These are phyloP conservation scores for Propithecus deckenii DNA, from an alignment of 2,797 vertebrate genomes.

Conservation along the genomic window DNA sequence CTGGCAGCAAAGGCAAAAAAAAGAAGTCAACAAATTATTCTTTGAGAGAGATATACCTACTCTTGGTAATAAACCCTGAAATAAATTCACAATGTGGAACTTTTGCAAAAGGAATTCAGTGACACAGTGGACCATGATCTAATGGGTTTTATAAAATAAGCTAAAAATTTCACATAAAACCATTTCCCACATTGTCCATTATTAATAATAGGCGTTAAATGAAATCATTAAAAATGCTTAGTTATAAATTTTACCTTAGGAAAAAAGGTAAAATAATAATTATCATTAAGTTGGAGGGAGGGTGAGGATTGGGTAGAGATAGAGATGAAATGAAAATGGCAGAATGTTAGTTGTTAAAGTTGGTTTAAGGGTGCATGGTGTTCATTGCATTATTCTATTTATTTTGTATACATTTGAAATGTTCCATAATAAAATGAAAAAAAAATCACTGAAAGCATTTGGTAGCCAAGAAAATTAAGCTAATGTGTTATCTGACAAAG, in stretches of 20 bases:
- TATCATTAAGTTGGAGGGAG: neutral
- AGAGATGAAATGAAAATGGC: neutral
- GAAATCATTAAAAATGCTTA: conserved; percentile 22
- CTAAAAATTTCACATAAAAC: neutral
- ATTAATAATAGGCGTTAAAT: neutral
- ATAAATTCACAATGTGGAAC: neutral
- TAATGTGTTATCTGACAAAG: neutral
- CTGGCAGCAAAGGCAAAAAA: neutral
- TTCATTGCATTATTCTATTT: neutral
- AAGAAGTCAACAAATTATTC: neutral
- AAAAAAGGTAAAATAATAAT: conserved; percentile 12
- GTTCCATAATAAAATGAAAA: neutral
- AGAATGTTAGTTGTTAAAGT: neutral
- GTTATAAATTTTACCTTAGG: neutral
- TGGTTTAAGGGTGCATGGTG: neutral
- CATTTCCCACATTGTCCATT: neutral
- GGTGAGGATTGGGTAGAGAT: neutral
- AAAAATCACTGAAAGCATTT: neutral
- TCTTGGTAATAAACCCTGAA: neutral
- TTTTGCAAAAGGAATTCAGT: conserved; percentile 7
- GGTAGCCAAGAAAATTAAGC: neutral
- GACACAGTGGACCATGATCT: neutral
- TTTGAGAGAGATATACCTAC: neutral
- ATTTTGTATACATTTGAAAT: neutral
- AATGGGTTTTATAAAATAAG: conserved; percentile 12